Percentiles rank a stretch among this genome's conserved stretches.
Evolutionary conservation across 2,113 vertebrate genomes (phyloP).

Genomic region (Salvelinus namaycush): DNA sequence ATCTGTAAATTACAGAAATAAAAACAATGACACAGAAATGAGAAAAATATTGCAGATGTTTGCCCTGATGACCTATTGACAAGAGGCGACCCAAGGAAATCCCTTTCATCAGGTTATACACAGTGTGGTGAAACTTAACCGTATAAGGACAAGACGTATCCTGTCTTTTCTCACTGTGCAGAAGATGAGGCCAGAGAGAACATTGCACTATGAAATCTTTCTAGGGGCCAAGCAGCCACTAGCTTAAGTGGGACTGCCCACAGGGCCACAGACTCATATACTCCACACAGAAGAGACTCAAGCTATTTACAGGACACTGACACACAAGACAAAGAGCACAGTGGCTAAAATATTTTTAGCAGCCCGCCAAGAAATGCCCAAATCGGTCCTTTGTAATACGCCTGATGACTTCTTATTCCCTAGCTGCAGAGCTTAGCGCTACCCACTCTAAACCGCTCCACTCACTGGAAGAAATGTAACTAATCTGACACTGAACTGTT

Average conservation of each 20-base stretch:
- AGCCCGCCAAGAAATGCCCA: background rate
- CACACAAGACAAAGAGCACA: conserved; percentile 9
- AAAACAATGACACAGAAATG: background rate
- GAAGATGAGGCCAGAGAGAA: too few relatives aligned
- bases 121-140: too few relatives aligned
- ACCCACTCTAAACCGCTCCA: background rate
- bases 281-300: background rate
- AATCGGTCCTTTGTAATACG: conserved; percentile 11
- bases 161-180: too few relatives aligned
- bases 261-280: background rate
- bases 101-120: background rate
- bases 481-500: background rate
- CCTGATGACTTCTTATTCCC: conserved; percentile 10
- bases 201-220: too few relatives aligned
- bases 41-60: background rate
- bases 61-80: background rate
- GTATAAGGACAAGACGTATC: too few relatives aligned
- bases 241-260: background rate
- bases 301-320: conserved; percentile 11
- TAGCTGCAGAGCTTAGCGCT: background rate
- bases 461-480: background rate
- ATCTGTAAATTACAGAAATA: background rate
- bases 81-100: background rate
- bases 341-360: conserved; percentile 7
- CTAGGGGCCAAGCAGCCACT: background rate